Base-by-base conservation (phyloP, 2,888 invertebrate genomes). In the Theodoxus fluviatilis region DNA sequence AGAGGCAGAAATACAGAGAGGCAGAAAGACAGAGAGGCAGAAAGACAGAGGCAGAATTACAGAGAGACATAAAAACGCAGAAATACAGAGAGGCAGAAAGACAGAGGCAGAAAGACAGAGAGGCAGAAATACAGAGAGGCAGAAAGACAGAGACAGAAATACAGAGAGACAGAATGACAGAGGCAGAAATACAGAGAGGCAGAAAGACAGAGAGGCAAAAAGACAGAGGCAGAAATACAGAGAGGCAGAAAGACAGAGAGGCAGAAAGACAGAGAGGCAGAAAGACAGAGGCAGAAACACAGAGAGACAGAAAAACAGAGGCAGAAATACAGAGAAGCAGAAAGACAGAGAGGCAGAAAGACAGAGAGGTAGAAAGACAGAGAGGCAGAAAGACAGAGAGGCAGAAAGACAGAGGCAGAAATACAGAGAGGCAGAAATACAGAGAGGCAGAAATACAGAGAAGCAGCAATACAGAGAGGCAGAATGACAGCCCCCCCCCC, bases 121-220 rank as follows among this genome's bases (percentile, higher is more conserved):
- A 61, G 61, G 37, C 0, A 61, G 61, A 61, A 9, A 40, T 33
- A 61, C 35, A 35, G 22, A 61, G 61, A 35, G 2, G 37, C 35
- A 33, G 2, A 61, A 37, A 61, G 2, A 35, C 35, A 61, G 22
- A 61, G 35, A 61, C 4, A 57, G 3, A 57, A 15, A 57, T 15
- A 7, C 2, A 18, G 35, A 61, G 35, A 61, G 22, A 61, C 18
- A 61, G 61, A 61, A 37, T 35, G 35, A 61, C 35, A 25, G 57
- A 12, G 12, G 15, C 9, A 43, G 43, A 43, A 15, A 43, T 7
- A 43, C 15, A 15, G 15, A 12, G 43, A 25, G 33, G 33, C 7
- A 28, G 94, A 83, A 94, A 92, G 59, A 95, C 95, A 88, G 95
- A 95, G 72, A 94, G n/a, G n/a, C n/a, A n/a, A n/a, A n/a, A n/a